A percentile compares a stretch with the other conserved stretches of the same genome.
Conservation (phyloP, 2,113 vertebrate species). For the Phasianus colchicus region DNA sequence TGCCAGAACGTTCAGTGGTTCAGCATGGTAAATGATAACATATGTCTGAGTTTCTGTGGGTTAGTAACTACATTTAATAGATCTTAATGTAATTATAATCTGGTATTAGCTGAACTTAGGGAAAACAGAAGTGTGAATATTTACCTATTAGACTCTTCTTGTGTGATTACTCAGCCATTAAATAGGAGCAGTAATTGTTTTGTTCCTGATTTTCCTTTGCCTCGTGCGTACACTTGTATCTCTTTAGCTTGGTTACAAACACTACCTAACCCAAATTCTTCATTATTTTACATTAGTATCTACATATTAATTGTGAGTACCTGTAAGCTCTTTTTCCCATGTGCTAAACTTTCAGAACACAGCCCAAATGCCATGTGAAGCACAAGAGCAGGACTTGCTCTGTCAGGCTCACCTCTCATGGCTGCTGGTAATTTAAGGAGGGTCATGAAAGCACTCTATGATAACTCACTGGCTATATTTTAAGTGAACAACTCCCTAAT, state of each 20-base stretch:
- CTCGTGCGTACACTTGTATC: background rate
- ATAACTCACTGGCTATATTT: background rate
- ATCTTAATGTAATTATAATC: background rate
- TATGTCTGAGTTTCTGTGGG: background rate
- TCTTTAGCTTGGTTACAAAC: background rate
- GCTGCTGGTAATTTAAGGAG: background rate
- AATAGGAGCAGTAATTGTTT: background rate
- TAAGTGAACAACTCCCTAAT: background rate
- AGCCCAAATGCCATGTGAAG: background rate
- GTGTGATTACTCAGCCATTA: background rate
- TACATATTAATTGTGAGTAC: background rate
- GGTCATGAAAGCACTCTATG: background rate
- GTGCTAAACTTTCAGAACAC: background rate
- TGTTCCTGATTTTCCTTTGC: background rate
- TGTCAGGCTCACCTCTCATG: background rate
- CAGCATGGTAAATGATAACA: background rate
- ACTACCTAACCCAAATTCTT: background rate
- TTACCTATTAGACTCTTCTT: background rate
- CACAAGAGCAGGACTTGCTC: background rate
- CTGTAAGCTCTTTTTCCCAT: background rate
- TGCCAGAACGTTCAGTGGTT: background rate
- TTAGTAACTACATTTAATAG: background rate
- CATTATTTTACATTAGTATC: background rate
- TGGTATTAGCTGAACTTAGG: background rate
- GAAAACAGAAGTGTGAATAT: background rate